Base-by-base conservation (phyloP, 2,113 vertebrate genomes). In the Ovis canadensis region DNA sequence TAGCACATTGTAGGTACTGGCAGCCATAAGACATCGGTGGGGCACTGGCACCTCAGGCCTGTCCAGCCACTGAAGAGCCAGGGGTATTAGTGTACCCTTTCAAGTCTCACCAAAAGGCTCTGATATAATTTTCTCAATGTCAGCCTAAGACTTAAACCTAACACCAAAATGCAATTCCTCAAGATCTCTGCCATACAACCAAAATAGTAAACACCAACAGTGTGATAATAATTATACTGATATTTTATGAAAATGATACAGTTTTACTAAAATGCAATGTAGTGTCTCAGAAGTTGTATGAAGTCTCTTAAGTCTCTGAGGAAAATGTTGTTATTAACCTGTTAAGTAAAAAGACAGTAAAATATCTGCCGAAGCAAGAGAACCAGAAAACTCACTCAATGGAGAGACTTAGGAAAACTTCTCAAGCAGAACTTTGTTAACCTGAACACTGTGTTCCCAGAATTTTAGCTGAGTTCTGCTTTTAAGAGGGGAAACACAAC, bases 391-490 rank as follows among this genome's bases (percentile, higher is more conserved):
- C 10, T 12, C 45, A 64, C 40, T 85, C 57, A 5, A 23, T 23
- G 31, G 25, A 88, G 25, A 88, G 43, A 74, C 19, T 59, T n/a
- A 59, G 57, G 31, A 60, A 95, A 98, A 57, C 23, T 33, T 87
- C 86, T 90, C 74, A 97, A 48, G 95, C 81, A 97, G 91, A 94
- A 97, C 88, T 5, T 23, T 67, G 50, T 36, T 55, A 92, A 94
- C 36, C 55, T 83, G 78, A 86, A 97, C 36, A n/a, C 54, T 83
- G 59, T 31, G 45, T 88, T 90, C 96, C 84, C 88, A 71, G 92
- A 97, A 96, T 86, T 95, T 97, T 59, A 67, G 88, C 84, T 92
- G 67, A 82, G 55, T 43, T 90, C 33, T 36, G 80, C 77, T 91
- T 97, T 59, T 92, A 62, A n/a, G 71, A 57, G 60, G 88, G 93